phyloP scores from a whole-genome alignment of 2,888 invertebrate species.

The Caenorhabditis wallacei region DNA sequence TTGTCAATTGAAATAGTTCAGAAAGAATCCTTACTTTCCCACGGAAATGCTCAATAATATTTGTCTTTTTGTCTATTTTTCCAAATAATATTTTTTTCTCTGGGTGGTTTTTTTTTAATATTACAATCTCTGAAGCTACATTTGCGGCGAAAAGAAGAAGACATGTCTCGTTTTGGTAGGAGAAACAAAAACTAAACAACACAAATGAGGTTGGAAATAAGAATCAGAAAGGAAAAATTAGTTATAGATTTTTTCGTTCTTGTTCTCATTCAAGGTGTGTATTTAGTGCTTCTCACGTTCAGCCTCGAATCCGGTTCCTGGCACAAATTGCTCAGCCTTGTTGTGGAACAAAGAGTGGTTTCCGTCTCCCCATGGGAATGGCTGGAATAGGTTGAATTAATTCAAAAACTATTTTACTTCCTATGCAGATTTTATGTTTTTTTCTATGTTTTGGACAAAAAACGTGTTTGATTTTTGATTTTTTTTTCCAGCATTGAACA shows the following conservation, averaged over 20 bases:
- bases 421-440: too few species aligned
- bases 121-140: constrained; percentile 49
- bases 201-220: not conserved
- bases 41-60: constrained; percentile 28
- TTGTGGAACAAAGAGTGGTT: constrained; percentile 93
- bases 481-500: too few species aligned
- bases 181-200: not conserved
- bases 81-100: constrained; percentile 10
- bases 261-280: too few species aligned
- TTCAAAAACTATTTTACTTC: not conserved
- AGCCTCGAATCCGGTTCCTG: constrained; percentile 81
- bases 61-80: not conserved
- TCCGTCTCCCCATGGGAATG: constrained; percentile 96
- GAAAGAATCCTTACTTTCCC: not conserved
- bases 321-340: constrained; percentile 79
- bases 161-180: constrained; percentile 34
- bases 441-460: too few species aligned
- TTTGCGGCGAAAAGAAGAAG: constrained; percentile 26
- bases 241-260: not conserved
- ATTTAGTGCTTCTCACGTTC: constrained; percentile 68
- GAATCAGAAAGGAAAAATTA: not conserved
- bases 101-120: constrained; percentile 41
- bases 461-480: too few species aligned
- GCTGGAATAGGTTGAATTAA: constrained; percentile 84
- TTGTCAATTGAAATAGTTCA: constrained; percentile 30